phyloP scores from a whole-genome alignment of 2,888 invertebrate genomes.

The Patella ulyssiponensis region DNA sequence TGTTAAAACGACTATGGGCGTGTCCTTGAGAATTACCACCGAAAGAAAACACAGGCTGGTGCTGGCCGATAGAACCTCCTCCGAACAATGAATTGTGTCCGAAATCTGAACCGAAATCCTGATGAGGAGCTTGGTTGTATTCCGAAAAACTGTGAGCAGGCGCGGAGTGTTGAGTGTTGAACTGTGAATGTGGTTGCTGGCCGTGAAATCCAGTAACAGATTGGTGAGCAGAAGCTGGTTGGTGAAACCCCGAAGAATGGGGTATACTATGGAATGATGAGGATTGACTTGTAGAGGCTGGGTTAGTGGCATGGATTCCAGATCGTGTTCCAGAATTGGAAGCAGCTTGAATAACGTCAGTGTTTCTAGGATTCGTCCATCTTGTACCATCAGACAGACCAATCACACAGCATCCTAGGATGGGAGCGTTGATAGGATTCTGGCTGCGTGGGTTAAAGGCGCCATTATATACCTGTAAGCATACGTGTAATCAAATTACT shows the following conservation, averaged over 20 bases:
- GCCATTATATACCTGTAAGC: neutral
- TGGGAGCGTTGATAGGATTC: conserved; percentile 8
- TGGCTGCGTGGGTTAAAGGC: neutral
- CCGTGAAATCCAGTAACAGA: too few species aligned
- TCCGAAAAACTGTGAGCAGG: neutral
- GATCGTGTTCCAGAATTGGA: neutral
- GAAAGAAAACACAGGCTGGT: neutral
- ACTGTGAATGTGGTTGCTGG: neutral
- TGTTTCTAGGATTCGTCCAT: neutral
- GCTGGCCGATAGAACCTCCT: neutral
- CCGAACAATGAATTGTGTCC: neutral
- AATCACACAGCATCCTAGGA: neutral
- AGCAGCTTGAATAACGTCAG: neutral
- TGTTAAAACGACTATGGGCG: neutral
- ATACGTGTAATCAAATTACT: too few species aligned
- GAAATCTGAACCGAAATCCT: neutral
- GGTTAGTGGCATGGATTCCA: neutral
- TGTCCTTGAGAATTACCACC: neutral
- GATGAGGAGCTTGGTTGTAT: neutral
- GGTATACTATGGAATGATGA: neutral
- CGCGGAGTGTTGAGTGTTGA: neutral
- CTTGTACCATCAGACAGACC: neutral
- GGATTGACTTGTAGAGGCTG: neutral
- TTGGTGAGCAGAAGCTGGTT: neutral
- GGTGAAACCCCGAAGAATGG: neutral